Conservation (phyloP, 2,113 vertebrate species). For the Pitta sordida region DNA sequence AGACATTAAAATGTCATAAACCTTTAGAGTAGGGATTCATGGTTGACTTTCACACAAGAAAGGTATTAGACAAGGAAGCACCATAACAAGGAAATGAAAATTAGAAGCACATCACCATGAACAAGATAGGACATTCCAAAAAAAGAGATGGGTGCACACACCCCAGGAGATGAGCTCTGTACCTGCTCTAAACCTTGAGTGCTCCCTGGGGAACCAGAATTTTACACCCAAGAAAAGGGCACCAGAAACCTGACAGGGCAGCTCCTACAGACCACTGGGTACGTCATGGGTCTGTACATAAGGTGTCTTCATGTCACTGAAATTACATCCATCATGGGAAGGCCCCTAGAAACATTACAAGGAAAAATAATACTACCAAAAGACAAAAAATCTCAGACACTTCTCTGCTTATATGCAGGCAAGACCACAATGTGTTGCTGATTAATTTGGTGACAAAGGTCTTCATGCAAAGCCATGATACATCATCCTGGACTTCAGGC, state of each 20-base stretch:
- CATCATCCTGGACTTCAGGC: neutral
- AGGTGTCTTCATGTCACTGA: neutral
- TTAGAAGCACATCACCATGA: neutral
- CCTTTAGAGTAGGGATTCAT: neutral
- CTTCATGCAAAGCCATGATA: neutral
- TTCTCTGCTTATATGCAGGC: neutral
- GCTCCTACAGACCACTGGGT: neutral
- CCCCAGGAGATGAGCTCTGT: neutral
- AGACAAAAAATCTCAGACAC: neutral
- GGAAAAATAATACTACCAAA: neutral
- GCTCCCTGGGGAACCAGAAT: rapidly evolving
- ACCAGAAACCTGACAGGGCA: neutral
- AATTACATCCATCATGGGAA: neutral
- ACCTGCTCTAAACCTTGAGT: neutral
- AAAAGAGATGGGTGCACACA: neutral
- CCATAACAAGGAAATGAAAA: neutral
- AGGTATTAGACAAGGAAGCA: neutral
- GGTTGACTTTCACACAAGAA: neutral
- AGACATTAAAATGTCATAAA: neutral
- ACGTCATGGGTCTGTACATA: neutral
- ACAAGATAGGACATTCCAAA: neutral
- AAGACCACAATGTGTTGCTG: rapidly evolving
- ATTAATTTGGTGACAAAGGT: neutral
- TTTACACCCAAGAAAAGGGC: neutral
- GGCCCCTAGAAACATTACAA: neutral